Evolutionary conservation across 2,888 invertebrate genomes (phyloP).

Genomic region (Chamaedrilus cognettii): DNA sequence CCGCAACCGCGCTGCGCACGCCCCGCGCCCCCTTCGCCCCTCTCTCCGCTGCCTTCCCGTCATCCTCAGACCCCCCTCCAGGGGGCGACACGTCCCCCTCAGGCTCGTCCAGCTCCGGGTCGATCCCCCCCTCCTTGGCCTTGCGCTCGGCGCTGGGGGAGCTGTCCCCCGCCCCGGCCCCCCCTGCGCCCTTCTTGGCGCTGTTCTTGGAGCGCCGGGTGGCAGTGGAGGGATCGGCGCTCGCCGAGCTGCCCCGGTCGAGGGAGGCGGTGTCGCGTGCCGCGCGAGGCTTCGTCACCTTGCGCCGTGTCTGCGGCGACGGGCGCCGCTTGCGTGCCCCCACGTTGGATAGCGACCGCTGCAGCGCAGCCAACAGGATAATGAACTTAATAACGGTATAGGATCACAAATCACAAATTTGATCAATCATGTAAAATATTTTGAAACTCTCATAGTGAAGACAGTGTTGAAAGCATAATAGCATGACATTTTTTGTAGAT

Average conservation of each 20-base stretch:
- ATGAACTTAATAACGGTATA: not conserved
- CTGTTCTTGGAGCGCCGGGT: not conserved
- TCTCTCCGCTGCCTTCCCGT: not conserved
- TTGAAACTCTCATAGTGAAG: not conserved
- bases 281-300: no score
- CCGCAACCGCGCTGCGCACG: no score
- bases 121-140: not conserved
- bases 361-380: not conserved
- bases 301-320: not conserved
- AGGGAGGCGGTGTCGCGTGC: not conserved
- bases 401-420: not conserved
- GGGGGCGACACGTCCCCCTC: not conserved
- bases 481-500: no score
- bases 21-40: not conserved
- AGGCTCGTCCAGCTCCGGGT: not conserved
- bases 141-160: not conserved
- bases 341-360: constrained; percentile 5
- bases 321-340: not conserved
- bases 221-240: not conserved
- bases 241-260: not conserved
- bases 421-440: not conserved
- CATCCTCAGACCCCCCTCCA: not conserved
- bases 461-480: not conserved
- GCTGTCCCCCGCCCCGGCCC: not conserved
- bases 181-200: not conserved